Conservation (phyloP, 2,888 invertebrate species). For the Mellilla xanthometata region DNA sequence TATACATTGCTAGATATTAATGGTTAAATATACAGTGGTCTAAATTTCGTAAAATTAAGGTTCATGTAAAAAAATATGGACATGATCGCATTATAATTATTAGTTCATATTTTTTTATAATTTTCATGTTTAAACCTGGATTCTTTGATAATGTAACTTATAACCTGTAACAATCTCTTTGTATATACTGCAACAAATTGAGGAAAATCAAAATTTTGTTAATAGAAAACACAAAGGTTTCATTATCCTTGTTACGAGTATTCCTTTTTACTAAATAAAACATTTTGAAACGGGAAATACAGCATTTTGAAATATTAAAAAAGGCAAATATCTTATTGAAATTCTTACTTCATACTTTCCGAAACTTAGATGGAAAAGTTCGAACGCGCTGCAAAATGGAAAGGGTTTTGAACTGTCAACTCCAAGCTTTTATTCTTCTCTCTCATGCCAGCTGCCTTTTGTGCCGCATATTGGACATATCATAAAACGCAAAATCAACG, state of each 20-base stretch:
- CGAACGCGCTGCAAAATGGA: slow-evolving; percentile 1
- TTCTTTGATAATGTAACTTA: too few species aligned
- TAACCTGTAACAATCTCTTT: too few species aligned
- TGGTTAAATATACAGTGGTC: too few species aligned
- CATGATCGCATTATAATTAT: too few species aligned
- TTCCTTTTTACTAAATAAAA: slow-evolving; percentile 2
- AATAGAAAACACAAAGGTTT: slow-evolving; percentile 8
- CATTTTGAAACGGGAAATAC: too few species aligned
- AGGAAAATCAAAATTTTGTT: slow-evolving; percentile 1
- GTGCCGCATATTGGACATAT: slow-evolving; percentile 2
- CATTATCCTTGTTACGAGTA: slow-evolving; percentile 4
- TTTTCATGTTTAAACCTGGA: too few species aligned
- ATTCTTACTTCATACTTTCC: background rate
- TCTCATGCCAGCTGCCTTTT: slow-evolving; percentile 4
- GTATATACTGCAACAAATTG: slow-evolving; percentile 1
- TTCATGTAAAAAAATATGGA: too few species aligned
- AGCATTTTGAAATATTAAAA: too few species aligned
- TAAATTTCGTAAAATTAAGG: too few species aligned
- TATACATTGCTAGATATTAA: too few species aligned
- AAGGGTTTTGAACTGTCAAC: slow-evolving; percentile 6
- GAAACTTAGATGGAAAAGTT: slow-evolving; percentile 6
- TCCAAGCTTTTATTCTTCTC: slow-evolving; percentile 3
- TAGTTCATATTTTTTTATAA: too few species aligned
- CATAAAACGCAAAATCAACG: slow-evolving; percentile 3
- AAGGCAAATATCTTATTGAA: too few species aligned